Conservation (phyloP, 2,888 invertebrate species). For the Latrodectus hesperus region DNA sequence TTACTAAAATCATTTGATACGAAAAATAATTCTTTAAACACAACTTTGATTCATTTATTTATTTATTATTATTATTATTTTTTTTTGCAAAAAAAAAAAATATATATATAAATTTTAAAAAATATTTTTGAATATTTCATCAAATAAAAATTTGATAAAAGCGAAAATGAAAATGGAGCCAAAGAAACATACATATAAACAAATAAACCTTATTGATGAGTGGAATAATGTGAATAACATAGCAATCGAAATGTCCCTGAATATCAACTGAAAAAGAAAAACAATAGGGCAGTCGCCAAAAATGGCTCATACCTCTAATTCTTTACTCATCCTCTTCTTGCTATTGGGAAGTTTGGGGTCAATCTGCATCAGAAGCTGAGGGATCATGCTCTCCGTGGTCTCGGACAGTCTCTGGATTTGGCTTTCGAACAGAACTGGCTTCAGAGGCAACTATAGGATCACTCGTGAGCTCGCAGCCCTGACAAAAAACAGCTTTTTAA, state of each 20-base stretch:
- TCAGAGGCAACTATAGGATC: slow-evolving; percentile 79
- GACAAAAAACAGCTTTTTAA: slow-evolving; percentile 63
- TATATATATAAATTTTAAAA: too few relatives aligned
- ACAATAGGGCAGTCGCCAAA: slow-evolving; percentile 55
- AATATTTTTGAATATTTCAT: too few relatives aligned
- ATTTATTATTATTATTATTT: too few relatives aligned
- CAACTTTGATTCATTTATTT: too few relatives aligned
- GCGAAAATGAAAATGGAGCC: too few relatives aligned
- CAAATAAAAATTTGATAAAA: too few relatives aligned
- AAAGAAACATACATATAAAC: too few relatives aligned
- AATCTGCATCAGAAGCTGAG: slow-evolving; percentile 80
- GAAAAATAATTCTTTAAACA: too few relatives aligned
- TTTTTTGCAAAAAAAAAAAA: too few relatives aligned
- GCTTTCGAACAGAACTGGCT: slow-evolving; percentile 86
- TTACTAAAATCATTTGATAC: too few relatives aligned
- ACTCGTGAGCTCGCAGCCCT: slow-evolving; percentile 71
- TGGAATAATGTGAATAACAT: too few relatives aligned
- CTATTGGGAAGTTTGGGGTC: slow-evolving; percentile 88
- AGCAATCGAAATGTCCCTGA: neutral
- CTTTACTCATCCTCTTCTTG: slow-evolving; percentile 87
- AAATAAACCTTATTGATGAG: too few relatives aligned
- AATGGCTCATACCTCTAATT: slow-evolving; percentile 82
- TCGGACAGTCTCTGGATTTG: slow-evolving; percentile 89
- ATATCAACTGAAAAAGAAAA: slow-evolving; percentile 3
- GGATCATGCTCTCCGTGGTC: slow-evolving; percentile 88